Conservation (phyloP, 2,113 vertebrate genomes). For the Budorcas taxicolor region DNA sequence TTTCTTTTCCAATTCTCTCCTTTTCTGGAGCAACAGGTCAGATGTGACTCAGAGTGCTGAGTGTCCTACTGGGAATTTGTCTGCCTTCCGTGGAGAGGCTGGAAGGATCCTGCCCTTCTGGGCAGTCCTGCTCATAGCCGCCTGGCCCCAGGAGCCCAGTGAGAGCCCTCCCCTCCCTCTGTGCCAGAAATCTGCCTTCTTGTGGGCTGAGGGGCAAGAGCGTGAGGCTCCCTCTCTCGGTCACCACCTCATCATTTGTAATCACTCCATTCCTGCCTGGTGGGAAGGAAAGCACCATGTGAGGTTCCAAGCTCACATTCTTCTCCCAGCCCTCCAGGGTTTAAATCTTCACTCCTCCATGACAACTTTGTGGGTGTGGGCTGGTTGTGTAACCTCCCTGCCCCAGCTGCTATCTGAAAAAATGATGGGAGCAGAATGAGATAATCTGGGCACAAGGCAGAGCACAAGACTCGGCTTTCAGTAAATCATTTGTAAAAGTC, state of each 20-base stretch:
- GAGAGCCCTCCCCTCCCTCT: neutral
- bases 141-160: neutral
- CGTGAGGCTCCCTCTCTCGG: neutral
- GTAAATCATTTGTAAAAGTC: neutral
- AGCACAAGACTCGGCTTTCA: neutral
- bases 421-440: neutral
- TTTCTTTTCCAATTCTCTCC: neutral
- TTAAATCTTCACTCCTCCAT: neutral
- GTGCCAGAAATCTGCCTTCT: neutral
- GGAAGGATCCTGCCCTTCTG: neutral
- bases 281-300: neutral
- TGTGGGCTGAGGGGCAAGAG: neutral
- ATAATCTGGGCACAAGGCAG: neutral
- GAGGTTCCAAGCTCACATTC: neutral
- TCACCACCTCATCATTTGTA: neutral
- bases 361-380: neutral
- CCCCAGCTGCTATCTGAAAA: neutral
- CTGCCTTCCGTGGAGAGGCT: neutral
- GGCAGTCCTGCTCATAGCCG: neutral
- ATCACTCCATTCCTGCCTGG: neutral
- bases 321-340: accelerated
- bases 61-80: neutral
- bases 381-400: neutral
- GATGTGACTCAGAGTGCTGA: neutral
- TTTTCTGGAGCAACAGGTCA: neutral